These are phyloP conservation scores for Arremon brunneinucha DNA, from an alignment of 2,797 vertebrate genomes.

Conservation along the genomic window DNA sequence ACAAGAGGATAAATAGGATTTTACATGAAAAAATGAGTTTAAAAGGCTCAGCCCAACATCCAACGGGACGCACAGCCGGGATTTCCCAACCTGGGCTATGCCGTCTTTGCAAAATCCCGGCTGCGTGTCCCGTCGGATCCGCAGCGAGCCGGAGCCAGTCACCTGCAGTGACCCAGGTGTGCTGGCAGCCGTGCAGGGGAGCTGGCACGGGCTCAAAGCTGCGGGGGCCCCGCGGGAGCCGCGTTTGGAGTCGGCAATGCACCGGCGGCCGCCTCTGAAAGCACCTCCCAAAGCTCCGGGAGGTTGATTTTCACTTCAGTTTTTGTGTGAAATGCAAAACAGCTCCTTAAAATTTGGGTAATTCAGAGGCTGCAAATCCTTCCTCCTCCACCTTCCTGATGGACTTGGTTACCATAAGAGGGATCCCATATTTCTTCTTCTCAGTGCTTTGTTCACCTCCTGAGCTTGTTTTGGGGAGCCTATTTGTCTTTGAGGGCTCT, in stretches of 20 bases:
- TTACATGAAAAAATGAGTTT: neutral
- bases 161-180: neutral
- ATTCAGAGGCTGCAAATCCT: neutral
- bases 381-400: neutral
- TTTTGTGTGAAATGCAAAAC: neutral
- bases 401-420: neutral
- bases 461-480: accelerated
- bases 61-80: accelerated
- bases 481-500: neutral
- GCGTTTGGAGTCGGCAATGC: neutral
- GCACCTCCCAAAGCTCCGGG: neutral
- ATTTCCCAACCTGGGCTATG: neutral
- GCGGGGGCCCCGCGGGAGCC: neutral
- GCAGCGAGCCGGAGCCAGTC: neutral
- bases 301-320: neutral
- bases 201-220: neutral
- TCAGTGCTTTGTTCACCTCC: neutral
- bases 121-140: neutral
- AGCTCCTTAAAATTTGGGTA: neutral
- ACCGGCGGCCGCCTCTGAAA: neutral
- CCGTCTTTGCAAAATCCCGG: neutral
- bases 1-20: neutral
- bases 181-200: neutral
- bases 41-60: neutral
- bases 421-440: neutral